These are phyloP conservation scores for Mallotus villosus DNA, from an alignment of 2,797 vertebrate genomes.

Conservation along the genomic window DNA sequence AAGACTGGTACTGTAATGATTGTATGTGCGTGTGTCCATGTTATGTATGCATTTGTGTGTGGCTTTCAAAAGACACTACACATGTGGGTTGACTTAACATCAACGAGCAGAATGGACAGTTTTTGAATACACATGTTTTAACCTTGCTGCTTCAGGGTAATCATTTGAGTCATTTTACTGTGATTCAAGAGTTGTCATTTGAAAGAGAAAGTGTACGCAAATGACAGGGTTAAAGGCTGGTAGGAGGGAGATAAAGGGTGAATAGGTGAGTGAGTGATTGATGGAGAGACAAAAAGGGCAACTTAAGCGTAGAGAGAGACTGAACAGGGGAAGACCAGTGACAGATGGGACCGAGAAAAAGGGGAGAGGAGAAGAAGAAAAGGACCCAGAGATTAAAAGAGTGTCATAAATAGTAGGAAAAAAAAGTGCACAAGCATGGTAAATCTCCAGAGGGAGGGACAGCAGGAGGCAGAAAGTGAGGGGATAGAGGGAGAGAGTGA, in stretches of 20 bases:
- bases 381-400: background rate
- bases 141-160: background rate
- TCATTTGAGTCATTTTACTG: background rate
- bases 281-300: slow-evolving; percentile 2
- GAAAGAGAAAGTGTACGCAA: background rate
- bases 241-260: background rate
- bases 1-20: background rate
- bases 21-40: slow-evolving; percentile 5
- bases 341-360: slow-evolving; percentile 5
- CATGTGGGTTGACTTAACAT: background rate
- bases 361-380: slow-evolving; percentile 2
- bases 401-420: background rate
- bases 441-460: background rate
- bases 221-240: background rate
- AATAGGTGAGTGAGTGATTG: slow-evolving; percentile 1
- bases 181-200: too few species aligned
- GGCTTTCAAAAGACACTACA: background rate
- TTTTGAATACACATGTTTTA: background rate
- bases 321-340: background rate
- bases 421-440: background rate
- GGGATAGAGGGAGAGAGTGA: slow-evolving; percentile 47
- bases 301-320: background rate
- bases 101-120: background rate
- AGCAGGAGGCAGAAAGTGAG: background rate
- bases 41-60: background rate